Evolutionary conservation across 2,888 invertebrate species (phyloP).

Genomic region (Hetaerina titia): DNA sequence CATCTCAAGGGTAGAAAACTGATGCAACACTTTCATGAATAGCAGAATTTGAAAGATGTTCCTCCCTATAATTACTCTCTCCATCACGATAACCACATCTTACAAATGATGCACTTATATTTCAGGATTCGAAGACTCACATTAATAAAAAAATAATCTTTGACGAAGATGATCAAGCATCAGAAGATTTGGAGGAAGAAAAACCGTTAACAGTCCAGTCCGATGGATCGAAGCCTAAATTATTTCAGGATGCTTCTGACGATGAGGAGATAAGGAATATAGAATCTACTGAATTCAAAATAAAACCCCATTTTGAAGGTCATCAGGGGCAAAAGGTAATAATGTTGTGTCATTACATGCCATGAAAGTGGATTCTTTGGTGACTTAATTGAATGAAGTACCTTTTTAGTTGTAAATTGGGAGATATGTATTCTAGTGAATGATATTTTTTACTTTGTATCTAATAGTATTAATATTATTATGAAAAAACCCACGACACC

Average conservation of each 20-base stretch:
- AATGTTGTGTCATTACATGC: neutral
- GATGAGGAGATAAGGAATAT: conserved; percentile 79
- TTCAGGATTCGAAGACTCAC: conserved; percentile 78
- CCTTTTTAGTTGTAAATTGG: too few species aligned
- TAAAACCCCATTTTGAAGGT: conserved; percentile 85
- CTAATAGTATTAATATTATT: too few species aligned
- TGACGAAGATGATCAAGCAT: conserved; percentile 77
- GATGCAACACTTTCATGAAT: too few species aligned
- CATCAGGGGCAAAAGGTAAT: conserved; percentile 82
- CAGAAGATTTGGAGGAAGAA: conserved; percentile 47
- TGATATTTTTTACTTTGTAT: too few species aligned
- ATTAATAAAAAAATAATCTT: conserved; percentile 83
- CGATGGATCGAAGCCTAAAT: conserved; percentile 73
- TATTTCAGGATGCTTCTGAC: conserved; percentile 76
- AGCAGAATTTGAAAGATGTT: too few species aligned
- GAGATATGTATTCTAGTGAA: too few species aligned
- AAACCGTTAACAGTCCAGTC: neutral
- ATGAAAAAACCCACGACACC: too few species aligned
- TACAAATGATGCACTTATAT: conserved; percentile 68
- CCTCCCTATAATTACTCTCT: too few species aligned
- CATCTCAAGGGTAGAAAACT: too few species aligned
- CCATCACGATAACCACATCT: too few species aligned
- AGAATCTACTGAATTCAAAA: conserved; percentile 80
- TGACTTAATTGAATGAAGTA: neutral
- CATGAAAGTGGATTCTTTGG: too few species aligned